Base-by-base conservation (phyloP, 2,797 vertebrate genomes). In the Chromis chromis region DNA sequence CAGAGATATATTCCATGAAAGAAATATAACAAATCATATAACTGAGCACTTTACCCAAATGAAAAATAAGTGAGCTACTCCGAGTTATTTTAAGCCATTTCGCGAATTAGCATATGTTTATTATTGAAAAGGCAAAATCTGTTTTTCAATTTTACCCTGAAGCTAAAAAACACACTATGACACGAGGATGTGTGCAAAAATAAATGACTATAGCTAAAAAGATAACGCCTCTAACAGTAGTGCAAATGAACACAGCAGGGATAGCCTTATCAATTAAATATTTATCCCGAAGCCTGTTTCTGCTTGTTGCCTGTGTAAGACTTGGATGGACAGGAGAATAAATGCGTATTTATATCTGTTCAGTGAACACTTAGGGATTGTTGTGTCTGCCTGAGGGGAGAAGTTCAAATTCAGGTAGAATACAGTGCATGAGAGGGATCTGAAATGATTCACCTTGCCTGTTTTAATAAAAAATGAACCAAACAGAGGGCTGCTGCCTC, bases 331-430 rank as follows among this genome's bases (percentile, higher is more conserved):
- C 42, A 44, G 71, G 48, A 71, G 60, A 84, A 74, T 85, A 76
- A 83, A 84, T 76, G 71, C 1, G 19, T 70, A 74, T 82, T 86
- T 70, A 62, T 78, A 63, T 80, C 57, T 54, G 53, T 83, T 80
- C n/a, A 8, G 39, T 48, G 59, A 87, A 71, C 63, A 70, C 71
- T 55, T 61, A 60, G 36, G 49, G 61, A 73, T 65, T 72, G 66
- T 69, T 85, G 39, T 55, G 61, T 71, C 53, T 67, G 78, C 79
- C 85, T 68, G 68, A 76, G 73, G 77, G 70, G 40, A 75, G 60
- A 61, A 16, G 62, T 59, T 70, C 64, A 73, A 42, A 84, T 82
- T 81, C 81, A 77, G 74, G 67, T 58, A 17, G 42, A 85, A 60
- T 66, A 17, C 6, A 49, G 36, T 8, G 14, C 62, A 81, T 5